Conservation (phyloP, 2,113 vertebrate species). For the Megaceryle torquata region DNA sequence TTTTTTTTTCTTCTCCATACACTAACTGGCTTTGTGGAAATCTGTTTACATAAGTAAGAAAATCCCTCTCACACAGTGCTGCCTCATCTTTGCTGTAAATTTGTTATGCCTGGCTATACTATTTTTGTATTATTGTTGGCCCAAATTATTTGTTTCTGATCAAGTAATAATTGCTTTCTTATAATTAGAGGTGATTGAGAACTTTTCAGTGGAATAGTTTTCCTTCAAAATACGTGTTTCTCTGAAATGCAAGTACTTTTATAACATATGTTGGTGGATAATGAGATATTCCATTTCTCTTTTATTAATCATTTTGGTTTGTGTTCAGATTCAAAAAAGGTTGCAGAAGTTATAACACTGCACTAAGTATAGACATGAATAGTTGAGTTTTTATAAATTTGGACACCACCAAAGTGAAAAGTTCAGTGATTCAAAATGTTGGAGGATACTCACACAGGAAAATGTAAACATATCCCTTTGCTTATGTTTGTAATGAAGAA, state of each 20-base stretch:
- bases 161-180: not conserved
- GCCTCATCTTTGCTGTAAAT: not conserved
- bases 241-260: not conserved
- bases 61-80: not conserved
- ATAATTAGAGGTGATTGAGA: conserved; percentile 2
- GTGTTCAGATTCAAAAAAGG: not conserved
- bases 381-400: not conserved
- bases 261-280: not conserved
- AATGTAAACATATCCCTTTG: not conserved
- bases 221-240: not conserved
- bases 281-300: not conserved
- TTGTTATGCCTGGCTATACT: not conserved
- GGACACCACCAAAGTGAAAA: not conserved
- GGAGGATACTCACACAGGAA: not conserved
- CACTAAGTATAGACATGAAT: not conserved
- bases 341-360: not conserved
- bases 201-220: conserved; percentile 53
- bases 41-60: not conserved
- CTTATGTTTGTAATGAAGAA: not conserved
- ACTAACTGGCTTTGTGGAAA: not conserved
- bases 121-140: not conserved
- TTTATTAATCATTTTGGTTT: not conserved
- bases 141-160: not conserved
- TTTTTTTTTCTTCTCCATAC: not conserved
- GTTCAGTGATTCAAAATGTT: not conserved